Evolutionary conservation across 2,797 vertebrate genomes (phyloP).

Genomic region (Balearica regulorum): DNA sequence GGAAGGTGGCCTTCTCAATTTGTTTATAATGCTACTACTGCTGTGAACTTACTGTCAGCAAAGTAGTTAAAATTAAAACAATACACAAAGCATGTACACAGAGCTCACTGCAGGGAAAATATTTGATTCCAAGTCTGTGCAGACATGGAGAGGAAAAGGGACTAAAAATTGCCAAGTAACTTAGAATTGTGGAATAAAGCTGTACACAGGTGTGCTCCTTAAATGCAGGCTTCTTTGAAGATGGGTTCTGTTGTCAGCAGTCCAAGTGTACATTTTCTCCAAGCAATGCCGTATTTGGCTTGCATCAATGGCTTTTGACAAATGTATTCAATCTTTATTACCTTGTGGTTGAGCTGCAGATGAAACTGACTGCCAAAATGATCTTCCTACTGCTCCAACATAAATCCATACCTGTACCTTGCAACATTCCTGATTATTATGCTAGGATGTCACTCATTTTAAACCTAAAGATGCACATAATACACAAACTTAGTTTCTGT

Average conservation of each 20-base stretch:
- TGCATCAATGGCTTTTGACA: neutral
- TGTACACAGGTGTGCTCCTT: neutral
- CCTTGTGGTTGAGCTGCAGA: neutral
- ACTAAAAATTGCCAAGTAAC: neutral
- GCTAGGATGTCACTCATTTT: neutral
- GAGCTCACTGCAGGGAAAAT: neutral
- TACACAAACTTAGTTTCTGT: neutral
- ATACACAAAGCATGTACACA: neutral
- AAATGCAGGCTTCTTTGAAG: neutral
- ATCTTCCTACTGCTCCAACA: neutral
- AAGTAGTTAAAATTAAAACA: constrained; percentile 20
- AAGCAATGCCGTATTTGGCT: neutral
- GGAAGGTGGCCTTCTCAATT: neutral
- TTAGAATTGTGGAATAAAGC: neutral
- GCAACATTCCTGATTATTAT: neutral
- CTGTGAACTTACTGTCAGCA: neutral
- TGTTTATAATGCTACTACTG: neutral
- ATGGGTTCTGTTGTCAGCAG: neutral
- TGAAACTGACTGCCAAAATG: neutral
- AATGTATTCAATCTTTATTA: neutral
- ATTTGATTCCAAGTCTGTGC: neutral
- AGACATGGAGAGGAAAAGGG: neutral
- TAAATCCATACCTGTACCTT: neutral
- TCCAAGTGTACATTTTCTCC: neutral
- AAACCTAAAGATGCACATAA: neutral